Percentiles rank a stretch among this genome's conserved stretches.
Conservation (phyloP, 2,888 invertebrate species). For the Lucinisca nassula region DNA sequence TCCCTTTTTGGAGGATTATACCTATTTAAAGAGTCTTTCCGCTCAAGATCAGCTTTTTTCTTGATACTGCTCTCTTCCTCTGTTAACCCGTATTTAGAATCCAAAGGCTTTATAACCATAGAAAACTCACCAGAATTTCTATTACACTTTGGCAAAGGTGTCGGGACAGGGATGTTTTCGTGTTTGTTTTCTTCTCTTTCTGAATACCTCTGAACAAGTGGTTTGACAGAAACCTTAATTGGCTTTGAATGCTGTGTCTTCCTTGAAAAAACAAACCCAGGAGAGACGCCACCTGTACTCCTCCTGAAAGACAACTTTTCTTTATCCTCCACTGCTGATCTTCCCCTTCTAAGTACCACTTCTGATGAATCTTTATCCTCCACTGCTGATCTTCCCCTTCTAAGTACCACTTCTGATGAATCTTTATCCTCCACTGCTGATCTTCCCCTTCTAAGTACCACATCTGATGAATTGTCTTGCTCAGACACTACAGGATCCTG, state of each 20-base stretch:
- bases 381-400: neutral
- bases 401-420: no score
- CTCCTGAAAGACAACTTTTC: neutral
- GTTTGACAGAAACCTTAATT: neutral
- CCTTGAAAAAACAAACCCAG: neutral
- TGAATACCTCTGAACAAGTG: neutral
- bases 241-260: neutral
- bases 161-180: neutral
- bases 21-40: slow-evolving; percentile 53
- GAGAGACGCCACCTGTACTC: neutral
- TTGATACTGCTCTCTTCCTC: slow-evolving; percentile 22
- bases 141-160: neutral
- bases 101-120: slow-evolving; percentile 39
- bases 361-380: no score
- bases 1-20: slow-evolving; percentile 57
- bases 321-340: neutral
- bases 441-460: neutral
- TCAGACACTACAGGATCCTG: neutral
- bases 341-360: neutral
- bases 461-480: neutral
- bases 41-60: slow-evolving; percentile 28
- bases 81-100: slow-evolving; percentile 35
- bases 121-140: neutral
- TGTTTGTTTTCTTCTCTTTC: neutral
- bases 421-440: neutral